Evolutionary conservation across 2,797 vertebrate species (phyloP), one percentile per base, ranked within the genome.

Genomic region (Leuciscus waleckii): DNA sequence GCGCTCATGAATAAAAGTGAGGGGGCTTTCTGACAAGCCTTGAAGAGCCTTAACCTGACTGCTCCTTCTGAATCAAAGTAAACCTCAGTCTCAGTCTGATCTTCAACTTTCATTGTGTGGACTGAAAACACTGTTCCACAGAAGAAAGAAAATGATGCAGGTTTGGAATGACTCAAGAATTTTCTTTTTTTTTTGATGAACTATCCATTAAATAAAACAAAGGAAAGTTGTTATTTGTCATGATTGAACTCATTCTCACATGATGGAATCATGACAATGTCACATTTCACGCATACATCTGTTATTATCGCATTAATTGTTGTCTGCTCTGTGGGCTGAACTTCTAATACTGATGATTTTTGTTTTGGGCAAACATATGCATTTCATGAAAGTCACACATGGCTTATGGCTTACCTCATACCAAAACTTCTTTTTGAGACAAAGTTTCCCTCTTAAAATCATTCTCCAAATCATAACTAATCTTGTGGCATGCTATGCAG

Each of bases 1-100:
- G 89, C 90, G 88, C 83, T 85, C 85, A 90, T 91, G 91, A 94
- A 94, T 93, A 91, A 91, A 91, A 92, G 90, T 88, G 87, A 91
- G 91, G 90, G 90, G 90, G 61, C 29, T 91, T 90, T 90, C 89
- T 74, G 51, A 61, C 88, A 90, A 74, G 84, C 86, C 89, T 90
- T 89, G 85, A 91, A 93, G 93, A 76, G 91, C 88, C 91, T 70
- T 80, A 90, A 89, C 88, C 67, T 81, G 81, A 69, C 49, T 46
- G 91, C 91, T 85, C 84, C 80, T 87, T 89, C 89, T 90, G 91
- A 90, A 70, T 84, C 35, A 84, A 68, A 77, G 90, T 88, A 91
- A 93, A 93, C 92, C 87, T 90, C 92, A 94, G 17, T 39, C 43
- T 76, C 73, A 54, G 73, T 51, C 21, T 77, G 61, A 77, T 76